Base-by-base conservation (phyloP, 2,797 vertebrate species). In the Gallirallus australis region DNA sequence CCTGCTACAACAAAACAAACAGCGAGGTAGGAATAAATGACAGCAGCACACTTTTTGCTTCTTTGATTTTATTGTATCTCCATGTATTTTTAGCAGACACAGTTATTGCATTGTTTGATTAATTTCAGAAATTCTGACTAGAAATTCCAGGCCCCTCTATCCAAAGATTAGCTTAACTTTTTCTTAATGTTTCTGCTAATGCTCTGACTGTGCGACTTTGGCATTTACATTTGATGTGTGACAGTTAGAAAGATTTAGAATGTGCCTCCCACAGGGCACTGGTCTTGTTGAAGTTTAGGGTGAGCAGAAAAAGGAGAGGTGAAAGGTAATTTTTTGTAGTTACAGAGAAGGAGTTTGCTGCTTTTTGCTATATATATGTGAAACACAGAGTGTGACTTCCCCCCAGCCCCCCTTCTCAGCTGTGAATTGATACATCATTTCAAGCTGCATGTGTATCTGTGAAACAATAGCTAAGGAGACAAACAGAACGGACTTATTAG, bases 1-100 rank as follows among this genome's bases (percentile, higher is more conserved):
- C 7, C 20, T 81, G 18, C 52, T 81, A 42, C 84, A 75, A 10
- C 20, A 56, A 66, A 77, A 8, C 7, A 86, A 65, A 47, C 27
- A 9, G 17, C 8, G 64, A 48, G 4, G n/a, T 6, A 45, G 10
- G 8, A 82, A 59, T 42, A 85, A 89, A 42, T 28, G 65, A 35
- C 54, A 87, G 11, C 86, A 79, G 13, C n/a, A 12, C 7, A 13
- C n/a, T 48, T 56, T 40, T 72, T 50, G 14, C 68, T 37, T 66
- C 6, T 47, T 80, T 61, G 3, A 27, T 87, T 96, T 96, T 92
- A 96, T 93, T 95, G 4, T 61, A 24, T 65, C 15, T 79, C 16
- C 2, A 4, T 60, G 3, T 61, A 27, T 52, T 89, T 89, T 80
- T 57, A 72, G 57, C 48, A 82, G 37, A 35, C 47, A 48, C 15